Evolutionary conservation across 1,140 invertebrate genomes (phyloP).

Genomic region (Brevipalpus yothersi): DNA sequence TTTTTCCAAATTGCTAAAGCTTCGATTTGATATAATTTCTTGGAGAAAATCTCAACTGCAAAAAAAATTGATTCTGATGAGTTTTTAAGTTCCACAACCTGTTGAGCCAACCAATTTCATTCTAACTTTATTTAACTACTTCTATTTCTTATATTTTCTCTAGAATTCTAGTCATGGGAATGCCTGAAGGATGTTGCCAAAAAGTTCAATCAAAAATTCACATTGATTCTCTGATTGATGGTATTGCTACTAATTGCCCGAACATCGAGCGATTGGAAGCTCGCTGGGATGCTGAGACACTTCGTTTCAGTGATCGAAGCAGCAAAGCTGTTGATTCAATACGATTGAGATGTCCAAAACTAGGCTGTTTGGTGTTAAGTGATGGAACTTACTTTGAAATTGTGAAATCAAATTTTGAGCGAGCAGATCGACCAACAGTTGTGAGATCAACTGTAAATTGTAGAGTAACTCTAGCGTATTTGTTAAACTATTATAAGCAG

Average conservation of each 20-base stretch:
- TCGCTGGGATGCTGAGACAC: constrained; percentile 90
- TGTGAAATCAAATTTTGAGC: constrained; percentile 91
- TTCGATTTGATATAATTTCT: no score
- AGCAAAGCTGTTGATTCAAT: constrained; percentile 61
- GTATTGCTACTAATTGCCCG: constrained; percentile 75
- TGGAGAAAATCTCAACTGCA: not conserved
- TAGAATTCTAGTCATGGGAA: constrained; percentile 91
- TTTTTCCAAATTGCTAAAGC: not conserved
- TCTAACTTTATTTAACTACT: not conserved
- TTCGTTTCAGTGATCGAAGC: constrained; percentile 95
- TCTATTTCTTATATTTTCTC: constrained; percentile 13
- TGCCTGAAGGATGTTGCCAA: constrained; percentile 74
- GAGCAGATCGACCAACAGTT: constrained; percentile 82
- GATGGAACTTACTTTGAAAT: constrained; percentile 98
- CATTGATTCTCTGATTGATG: constrained; percentile 92
- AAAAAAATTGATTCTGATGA: not conserved
- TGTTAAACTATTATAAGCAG: constrained; percentile 75
- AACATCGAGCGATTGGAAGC: constrained; percentile 74
- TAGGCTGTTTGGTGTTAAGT: constrained; percentile 58
- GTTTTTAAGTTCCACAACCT: not conserved
- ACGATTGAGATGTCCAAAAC: constrained; percentile 59
- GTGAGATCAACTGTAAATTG: constrained; percentile 86
- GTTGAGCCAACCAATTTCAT: not conserved
- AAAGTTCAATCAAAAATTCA: constrained; percentile 54
- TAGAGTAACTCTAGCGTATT: constrained; percentile 62